These are phyloP conservation scores for Dicyrtomina minuta DNA, from an alignment of 2,888 invertebrate species.

Conservation along the genomic window DNA sequence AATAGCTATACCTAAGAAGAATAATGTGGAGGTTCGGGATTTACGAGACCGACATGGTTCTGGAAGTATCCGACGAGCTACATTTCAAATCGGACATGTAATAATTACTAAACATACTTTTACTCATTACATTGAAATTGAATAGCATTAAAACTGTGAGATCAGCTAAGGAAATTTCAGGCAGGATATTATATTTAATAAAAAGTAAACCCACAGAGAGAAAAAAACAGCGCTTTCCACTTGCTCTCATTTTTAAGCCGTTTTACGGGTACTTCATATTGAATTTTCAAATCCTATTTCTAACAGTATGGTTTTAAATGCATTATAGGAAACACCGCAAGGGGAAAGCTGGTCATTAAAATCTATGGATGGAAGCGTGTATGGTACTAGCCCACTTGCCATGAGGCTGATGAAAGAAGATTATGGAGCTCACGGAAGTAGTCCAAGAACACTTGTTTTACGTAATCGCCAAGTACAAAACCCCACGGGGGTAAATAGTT, in stretches of 20 bases:
- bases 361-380: conserved; percentile 33
- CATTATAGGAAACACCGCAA: conserved; percentile 37
- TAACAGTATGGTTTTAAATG: background rate
- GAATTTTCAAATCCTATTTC: no score
- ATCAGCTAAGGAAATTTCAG: no score
- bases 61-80: conserved; percentile 35
- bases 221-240: no score
- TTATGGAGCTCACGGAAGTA: conserved; percentile 13
- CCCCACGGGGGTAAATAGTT: conserved; percentile 14
- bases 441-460: conserved; percentile 18
- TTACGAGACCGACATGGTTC: conserved; percentile 35
- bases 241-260: background rate
- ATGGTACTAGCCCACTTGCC: conserved; percentile 40
- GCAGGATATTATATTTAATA: no score
- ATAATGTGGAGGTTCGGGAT: conserved; percentile 31
- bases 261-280: no score
- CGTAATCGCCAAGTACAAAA: conserved; percentile 22
- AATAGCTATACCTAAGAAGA: conserved; percentile 42
- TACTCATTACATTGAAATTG: no score
- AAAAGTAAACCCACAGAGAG: no score
- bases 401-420: conserved; percentile 39
- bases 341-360: conserved; percentile 43
- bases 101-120: no score
- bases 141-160: no score
- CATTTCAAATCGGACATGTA: conserved; percentile 40